These are phyloP conservation scores for Acrocephalus scirpaceus DNA, from an alignment of 2,797 vertebrate species.

Conservation along the genomic window DNA sequence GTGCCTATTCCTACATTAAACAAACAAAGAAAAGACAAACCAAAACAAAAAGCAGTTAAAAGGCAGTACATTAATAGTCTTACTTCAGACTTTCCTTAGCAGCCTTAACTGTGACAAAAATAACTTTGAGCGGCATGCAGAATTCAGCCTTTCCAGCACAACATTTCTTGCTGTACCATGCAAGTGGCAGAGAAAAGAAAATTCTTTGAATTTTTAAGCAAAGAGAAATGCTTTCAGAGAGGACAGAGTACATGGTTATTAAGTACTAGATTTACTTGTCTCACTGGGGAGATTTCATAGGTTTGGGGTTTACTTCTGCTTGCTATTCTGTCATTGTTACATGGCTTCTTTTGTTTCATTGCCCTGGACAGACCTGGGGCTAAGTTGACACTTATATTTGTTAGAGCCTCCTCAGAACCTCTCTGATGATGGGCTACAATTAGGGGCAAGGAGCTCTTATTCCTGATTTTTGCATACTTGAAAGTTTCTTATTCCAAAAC, in stretches of 20 bases:
- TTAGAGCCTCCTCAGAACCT: background rate
- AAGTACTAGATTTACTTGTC: background rate
- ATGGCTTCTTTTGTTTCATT: background rate
- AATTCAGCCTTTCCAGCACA: background rate
- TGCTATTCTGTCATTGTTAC: background rate
- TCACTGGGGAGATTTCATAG: background rate
- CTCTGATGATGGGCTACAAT: background rate
- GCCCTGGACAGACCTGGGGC: background rate
- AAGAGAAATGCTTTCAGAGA: background rate
- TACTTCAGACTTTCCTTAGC: background rate
- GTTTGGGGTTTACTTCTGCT: background rate
- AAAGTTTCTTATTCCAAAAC: background rate
- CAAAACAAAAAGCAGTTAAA: background rate
- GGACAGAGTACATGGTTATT: background rate
- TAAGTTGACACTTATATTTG: rapidly evolving
- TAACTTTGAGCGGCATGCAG: background rate
- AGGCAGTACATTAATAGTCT: background rate
- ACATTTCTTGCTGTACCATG: background rate
- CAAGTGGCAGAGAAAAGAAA: background rate
- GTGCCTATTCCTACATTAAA: background rate
- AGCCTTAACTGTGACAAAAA: background rate
- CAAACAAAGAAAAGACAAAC: background rate
- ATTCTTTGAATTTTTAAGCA: background rate
- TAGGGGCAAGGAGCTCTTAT: background rate
- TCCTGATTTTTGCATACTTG: background rate